These are phyloP conservation scores for Cardinalis cardinalis DNA, from an alignment of 2,113 vertebrate species.

Conservation along the genomic window DNA sequence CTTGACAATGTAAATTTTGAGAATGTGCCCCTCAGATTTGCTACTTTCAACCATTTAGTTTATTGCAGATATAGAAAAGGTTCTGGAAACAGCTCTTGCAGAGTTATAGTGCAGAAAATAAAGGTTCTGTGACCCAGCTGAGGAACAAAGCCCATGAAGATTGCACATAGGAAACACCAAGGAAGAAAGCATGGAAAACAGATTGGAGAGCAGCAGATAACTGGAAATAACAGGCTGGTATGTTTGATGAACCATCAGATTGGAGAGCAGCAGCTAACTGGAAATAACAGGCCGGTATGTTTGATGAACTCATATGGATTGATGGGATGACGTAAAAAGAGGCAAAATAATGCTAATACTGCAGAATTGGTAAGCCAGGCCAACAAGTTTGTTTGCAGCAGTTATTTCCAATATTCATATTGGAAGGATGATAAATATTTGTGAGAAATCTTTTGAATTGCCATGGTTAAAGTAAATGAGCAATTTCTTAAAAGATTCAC, in stretches of 20 bases:
- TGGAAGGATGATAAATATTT: slow-evolving; percentile 2
- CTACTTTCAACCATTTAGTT: neutral
- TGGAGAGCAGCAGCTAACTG: neutral
- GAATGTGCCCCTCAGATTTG: neutral
- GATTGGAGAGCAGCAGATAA: neutral
- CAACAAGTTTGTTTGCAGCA: neutral
- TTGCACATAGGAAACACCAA: neutral
- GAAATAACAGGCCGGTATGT: neutral
- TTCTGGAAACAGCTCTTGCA: neutral
- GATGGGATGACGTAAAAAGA: neutral
- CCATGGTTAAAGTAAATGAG: neutral
- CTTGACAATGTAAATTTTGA: neutral
- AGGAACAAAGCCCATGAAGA: neutral
- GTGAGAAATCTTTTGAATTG: neutral
- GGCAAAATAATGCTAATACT: neutral
- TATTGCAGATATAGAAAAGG: neutral
- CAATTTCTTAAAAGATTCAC: neutral
- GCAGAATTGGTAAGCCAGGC: neutral
- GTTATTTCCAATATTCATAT: neutral
- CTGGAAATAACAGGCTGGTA: neutral
- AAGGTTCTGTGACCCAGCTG: neutral
- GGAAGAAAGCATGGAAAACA: neutral
- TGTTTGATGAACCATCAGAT: neutral
- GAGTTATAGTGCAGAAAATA: neutral
- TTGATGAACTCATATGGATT: neutral